These are phyloP conservation scores for Plectropomus leopardus DNA, from an alignment of 2,113 vertebrate species.

Conservation along the genomic window DNA sequence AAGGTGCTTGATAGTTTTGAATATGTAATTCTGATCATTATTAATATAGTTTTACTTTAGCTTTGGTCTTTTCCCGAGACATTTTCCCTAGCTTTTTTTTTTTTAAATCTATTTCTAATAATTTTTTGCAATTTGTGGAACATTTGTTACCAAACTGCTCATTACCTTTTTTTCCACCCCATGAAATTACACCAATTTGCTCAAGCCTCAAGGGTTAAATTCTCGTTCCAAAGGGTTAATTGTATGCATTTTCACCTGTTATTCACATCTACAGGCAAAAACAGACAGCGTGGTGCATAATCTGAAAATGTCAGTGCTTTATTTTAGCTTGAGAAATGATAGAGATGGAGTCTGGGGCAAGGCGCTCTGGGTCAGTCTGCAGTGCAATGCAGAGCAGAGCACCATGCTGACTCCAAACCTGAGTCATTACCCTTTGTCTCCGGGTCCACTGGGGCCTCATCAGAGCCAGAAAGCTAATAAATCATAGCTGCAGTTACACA, in stretches of 20 bases:
- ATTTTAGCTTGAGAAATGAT: slow-evolving; percentile 2
- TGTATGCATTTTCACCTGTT: slow-evolving; percentile 25
- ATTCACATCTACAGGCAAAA: slow-evolving; percentile 13
- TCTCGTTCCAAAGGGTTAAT: too few relatives aligned
- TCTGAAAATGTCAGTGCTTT: slow-evolving; percentile 43
- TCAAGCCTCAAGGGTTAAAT: too few relatives aligned
- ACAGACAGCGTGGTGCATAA: slow-evolving; percentile 38
- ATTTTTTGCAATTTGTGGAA: too few relatives aligned
- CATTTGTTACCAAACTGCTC: too few relatives aligned
- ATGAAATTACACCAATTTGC: too few relatives aligned
- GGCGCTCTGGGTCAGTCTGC: slow-evolving; percentile 58
- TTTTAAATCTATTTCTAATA: too few relatives aligned
- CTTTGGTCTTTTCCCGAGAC: too few relatives aligned
- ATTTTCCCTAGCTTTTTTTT: too few relatives aligned
- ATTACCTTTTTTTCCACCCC: too few relatives aligned
- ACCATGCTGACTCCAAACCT: slow-evolving; percentile 61
- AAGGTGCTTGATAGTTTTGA: too few relatives aligned
- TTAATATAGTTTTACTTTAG: too few relatives aligned
- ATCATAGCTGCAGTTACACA: slow-evolving; percentile 1
- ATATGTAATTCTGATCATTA: too few relatives aligned
- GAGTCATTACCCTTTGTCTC: slow-evolving; percentile 72
- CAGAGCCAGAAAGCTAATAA: background rate
- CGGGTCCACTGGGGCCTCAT: slow-evolving; percentile 15
- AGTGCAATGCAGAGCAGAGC: slow-evolving; percentile 48
- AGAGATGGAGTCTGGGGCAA: slow-evolving; percentile 29